Evolutionary conservation across 1,140 invertebrate genomes (phyloP).

Genomic region (Drosophila chauvacae): DNA sequence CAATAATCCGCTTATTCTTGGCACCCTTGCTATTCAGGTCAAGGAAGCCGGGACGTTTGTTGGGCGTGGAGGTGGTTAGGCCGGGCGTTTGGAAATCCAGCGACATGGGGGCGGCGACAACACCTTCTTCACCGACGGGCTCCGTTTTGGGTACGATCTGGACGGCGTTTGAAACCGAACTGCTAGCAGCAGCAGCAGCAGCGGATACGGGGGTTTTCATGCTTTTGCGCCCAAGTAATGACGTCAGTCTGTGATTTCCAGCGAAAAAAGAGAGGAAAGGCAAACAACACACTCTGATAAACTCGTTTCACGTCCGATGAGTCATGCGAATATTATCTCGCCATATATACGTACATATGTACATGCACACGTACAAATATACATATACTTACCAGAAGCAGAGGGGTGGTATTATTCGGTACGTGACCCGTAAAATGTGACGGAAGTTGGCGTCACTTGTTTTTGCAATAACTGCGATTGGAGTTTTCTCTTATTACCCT

Average conservation of each 20-base stretch:
- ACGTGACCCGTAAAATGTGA: conserved; percentile 1
- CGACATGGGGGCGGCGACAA: conserved; percentile 26
- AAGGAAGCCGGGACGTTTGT: conserved; percentile 74
- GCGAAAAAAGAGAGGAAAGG: conserved; percentile 28
- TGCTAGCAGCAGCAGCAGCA: conserved; percentile 39
- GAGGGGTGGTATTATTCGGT: conserved; percentile 10
- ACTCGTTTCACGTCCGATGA: conserved; percentile 66
- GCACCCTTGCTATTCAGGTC: conserved; percentile 71
- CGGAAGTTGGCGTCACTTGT: neutral
- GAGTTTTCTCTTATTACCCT: neutral
- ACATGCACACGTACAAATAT: neutral
- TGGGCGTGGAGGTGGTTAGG: conserved; percentile 51
- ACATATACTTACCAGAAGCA: conserved; percentile 26
- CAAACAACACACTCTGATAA: conserved; percentile 47
- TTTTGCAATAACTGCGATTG: neutral
- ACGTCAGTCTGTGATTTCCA: conserved; percentile 59
- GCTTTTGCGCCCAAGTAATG: conserved; percentile 43
- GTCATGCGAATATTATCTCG: conserved; percentile 52
- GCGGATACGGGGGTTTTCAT: conserved; percentile 74
- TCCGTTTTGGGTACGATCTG: conserved; percentile 71
- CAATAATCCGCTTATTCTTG: conserved; percentile 65
- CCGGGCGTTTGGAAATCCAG: conserved; percentile 66
- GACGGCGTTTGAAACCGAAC: conserved; percentile 28
- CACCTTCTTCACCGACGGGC: conserved; percentile 59
- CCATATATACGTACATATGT: neutral